Base-by-base conservation (phyloP, 2,888 invertebrate species). In the Hemaris fuciformis region DNA sequence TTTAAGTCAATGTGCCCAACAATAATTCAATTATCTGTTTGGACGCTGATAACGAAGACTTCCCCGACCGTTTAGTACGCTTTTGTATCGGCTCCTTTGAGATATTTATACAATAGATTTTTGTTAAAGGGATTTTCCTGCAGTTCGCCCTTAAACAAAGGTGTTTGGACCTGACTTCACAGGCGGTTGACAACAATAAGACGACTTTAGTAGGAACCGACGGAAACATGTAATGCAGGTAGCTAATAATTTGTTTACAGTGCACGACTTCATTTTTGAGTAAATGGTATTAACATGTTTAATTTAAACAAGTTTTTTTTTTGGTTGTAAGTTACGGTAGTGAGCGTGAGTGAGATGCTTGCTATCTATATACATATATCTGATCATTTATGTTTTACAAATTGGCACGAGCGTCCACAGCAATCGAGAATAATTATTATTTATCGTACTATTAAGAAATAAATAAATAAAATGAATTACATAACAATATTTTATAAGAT, bases 1-100 rank as follows among this genome's bases (percentile, higher is more conserved):
- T 43, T 58, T 58, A 18, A 43, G 10, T 43, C 8, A 60, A 60
- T 72, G 66, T 70, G 68, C 66, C 70, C 64, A 77, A 79, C 77
- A 81, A 78, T 80, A 83, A 79, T 76, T 79, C 71, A 83, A 81
- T 84, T 84, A 83, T 84, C 80, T 74, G 68, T 75, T 74, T 67
- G 71, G 75, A 66, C 75, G 73, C 76, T 73, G 79, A 79, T 82
- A 83, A 81, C 71, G 62, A 66, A 73, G 62, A 70, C 72, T 72
- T 67, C 72, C 71, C 73, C 65, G 69, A 63, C 69, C 62, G 64
- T 70, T 69, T 62, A 60, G 65, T 64, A 43, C 68, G 65, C 64
- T 62, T 72, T 77, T 76, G 69, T 72, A 79, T 73, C 87, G 87
- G 87, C 67, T 5, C 66, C 76, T 86, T 86, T 84, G 80, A 78